Evolutionary conservation across 2,113 vertebrate species (phyloP).

Genomic region (Romanogobio albipinnatus): DNA sequence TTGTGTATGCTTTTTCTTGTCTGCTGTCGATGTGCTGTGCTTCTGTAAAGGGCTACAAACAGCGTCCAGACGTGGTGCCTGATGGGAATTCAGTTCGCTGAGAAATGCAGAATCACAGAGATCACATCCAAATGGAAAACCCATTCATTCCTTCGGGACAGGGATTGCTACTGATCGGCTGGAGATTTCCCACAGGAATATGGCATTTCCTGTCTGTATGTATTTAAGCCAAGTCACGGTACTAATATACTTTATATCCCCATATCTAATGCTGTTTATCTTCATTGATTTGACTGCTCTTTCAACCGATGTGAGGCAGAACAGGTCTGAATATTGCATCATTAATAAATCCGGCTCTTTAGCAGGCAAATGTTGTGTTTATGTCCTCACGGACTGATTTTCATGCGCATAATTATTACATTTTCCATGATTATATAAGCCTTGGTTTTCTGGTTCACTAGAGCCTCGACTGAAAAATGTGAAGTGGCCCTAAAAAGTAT

Average conservation of each 20-base stretch:
- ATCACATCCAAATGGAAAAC: conserved; percentile 23
- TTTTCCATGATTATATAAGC: conserved; percentile 6
- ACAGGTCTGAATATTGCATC: conserved; percentile 21
- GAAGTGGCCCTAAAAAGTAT: neutral
- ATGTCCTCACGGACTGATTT: neutral
- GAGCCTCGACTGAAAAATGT: neutral
- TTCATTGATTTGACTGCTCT: conserved; percentile 19
- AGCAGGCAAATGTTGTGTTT: conserved; percentile 18
- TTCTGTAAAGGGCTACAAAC: neutral
- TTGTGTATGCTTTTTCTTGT: neutral
- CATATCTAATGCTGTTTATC: conserved; percentile 12
- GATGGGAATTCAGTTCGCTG: conserved; percentile 22
- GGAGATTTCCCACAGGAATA: conserved; percentile 35
- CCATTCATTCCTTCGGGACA: neutral
- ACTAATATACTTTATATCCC: conserved; percentile 1
- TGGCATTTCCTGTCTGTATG: conserved; percentile 32
- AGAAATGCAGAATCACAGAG: conserved; percentile 27
- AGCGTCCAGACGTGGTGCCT: neutral
- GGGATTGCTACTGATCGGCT: conserved; percentile 5
- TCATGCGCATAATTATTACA: conserved; percentile 19
- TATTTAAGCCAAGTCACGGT: conserved; percentile 27
- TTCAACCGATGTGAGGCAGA: conserved; percentile 1
- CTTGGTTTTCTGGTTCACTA: conserved; percentile 15
- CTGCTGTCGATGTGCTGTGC: neutral
- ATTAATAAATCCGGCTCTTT: conserved; percentile 29